phyloP scores from a whole-genome alignment of 2,113 vertebrate species.

The Tychaedon coryphoeus region DNA sequence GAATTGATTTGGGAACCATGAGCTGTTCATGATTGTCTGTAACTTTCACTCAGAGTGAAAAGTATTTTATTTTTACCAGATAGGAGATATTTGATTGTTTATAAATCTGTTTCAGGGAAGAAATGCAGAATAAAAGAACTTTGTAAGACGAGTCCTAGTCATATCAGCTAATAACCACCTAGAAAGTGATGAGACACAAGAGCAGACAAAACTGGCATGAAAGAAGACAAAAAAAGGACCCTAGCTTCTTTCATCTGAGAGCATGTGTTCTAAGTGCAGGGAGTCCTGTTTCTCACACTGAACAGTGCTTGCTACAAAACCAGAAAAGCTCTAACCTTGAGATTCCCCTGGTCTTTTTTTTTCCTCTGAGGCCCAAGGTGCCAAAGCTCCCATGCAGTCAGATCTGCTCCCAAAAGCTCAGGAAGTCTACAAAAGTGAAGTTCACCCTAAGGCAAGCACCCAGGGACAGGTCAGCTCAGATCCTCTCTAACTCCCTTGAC shows the following conservation, averaged over 20 bases:
- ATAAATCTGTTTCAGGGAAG: neutral
- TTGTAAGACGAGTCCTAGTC: neutral
- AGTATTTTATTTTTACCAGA: neutral
- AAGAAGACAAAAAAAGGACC: neutral
- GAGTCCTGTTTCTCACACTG: neutral
- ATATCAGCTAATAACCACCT: neutral
- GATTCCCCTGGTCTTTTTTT: neutral
- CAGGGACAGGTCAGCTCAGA: neutral
- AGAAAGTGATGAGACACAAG: neutral
- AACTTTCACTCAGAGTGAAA: neutral
- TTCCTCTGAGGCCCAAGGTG: neutral
- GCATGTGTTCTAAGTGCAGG: neutral
- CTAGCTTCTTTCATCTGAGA: neutral
- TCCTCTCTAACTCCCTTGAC: neutral
- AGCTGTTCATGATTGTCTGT: neutral
- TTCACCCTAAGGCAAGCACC: neutral
- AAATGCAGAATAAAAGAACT: neutral
- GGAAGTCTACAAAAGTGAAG: neutral
- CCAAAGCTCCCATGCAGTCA: neutral
- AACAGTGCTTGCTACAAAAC: neutral
- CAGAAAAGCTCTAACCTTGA: neutral
- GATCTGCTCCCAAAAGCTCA: neutral
- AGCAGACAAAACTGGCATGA: neutral
- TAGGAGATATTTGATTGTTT: neutral
- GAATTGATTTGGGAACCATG: slow-evolving; percentile 10